A percentile compares a stretch with the other conserved stretches of the same genome.
Conservation (phyloP, 2,888 invertebrate species). For the Carpatolechia fugitivella region DNA sequence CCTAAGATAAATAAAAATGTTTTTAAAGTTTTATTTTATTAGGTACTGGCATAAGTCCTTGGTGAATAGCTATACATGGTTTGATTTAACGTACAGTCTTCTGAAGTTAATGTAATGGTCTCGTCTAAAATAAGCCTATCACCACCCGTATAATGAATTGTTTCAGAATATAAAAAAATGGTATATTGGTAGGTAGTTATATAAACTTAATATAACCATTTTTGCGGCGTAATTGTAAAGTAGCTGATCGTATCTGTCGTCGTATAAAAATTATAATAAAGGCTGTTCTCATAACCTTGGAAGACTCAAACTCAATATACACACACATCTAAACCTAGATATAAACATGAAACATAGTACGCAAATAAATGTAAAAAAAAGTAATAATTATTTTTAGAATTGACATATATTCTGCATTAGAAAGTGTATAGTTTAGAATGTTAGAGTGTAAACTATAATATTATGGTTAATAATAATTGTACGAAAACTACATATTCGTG, state of each 20-base stretch:
- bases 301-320: no score
- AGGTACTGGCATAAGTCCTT: no score
- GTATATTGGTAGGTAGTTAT: no score
- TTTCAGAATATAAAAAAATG: no score
- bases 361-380: conserved; percentile 18
- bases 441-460: conserved; percentile 27
- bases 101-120: no score
- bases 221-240: no score
- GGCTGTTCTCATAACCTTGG: no score
- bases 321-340: neutral
- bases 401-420: conserved; percentile 53
- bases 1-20: no score
- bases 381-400: conserved; percentile 61
- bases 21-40: no score
- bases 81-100: no score
- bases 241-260: conserved; percentile 20
- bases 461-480: neutral
- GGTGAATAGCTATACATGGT: no score
- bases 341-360: neutral
- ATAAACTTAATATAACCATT: no score
- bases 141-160: conserved; percentile 19
- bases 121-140: conserved; percentile 18
- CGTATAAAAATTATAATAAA: conserved; percentile 13
- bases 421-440: conserved; percentile 43
- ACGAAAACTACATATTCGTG: conserved; percentile 27